Base-by-base conservation (phyloP, 2,888 invertebrate species). In the Schrankia costaestrigalis region DNA sequence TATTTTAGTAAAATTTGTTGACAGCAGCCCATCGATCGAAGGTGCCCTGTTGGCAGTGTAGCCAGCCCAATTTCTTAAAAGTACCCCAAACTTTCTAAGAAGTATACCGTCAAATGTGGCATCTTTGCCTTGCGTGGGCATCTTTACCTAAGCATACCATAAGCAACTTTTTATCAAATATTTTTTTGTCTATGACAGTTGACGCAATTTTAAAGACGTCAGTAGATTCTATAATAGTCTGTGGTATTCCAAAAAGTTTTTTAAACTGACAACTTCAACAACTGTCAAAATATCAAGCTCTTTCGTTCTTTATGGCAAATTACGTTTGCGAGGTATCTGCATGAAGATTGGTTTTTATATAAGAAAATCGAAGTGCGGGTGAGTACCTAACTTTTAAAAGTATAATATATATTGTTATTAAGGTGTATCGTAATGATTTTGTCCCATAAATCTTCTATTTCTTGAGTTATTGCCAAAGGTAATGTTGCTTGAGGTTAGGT, bases 41-140 rank as follows among this genome's bases (percentile, higher is more conserved):
- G 82, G 83, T 88, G 88, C 87, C 88, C 77, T 80, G 88, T 87
- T 88, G 88, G 88, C 86, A 81, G 77, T 78, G 79, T 82, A 56
- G 78, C 81, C 78, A 80, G 52, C 34, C 31, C 46, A 43, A 40
- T 32, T 39, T 38, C 10, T 26, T 12, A 13, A 5, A 30, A 23
- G 3, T 25, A 5, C 24, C 25, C 21, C 9, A 25, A 19, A 12
- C 11, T 11, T 15, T 21, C 18, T 17, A 2, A 6, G n/a, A 15
- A 10, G 18, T 19, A 17, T 24, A n/a, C n/a, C n/a, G n/a, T n/a
- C 23, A 10, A 10, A 6, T 19, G 19, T 19, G 19, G 19, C 8
- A 19, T 19, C 19, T 19, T 19, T 4, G 9, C 19, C 9, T 19
- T 19, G 3, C 19, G 8, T 19, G 8, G 8, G 19, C 8, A 19